These are phyloP conservation scores for Merodon equestris DNA, from an alignment of 2,888 invertebrate species.

Conservation along the genomic window DNA sequence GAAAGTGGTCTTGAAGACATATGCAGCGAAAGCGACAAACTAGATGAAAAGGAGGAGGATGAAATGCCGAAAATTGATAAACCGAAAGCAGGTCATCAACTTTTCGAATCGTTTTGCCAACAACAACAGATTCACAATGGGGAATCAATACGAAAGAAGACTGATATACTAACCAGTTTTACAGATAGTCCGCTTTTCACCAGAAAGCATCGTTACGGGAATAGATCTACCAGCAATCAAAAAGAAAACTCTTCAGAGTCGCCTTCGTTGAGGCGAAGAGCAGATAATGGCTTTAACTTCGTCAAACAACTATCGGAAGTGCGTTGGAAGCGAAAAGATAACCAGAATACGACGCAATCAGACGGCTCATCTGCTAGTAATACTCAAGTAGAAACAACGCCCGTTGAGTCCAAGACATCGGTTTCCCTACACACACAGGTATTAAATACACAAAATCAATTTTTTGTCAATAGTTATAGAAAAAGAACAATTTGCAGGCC, in stretches of 20 bases:
- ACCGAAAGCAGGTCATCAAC: constrained; percentile 54
- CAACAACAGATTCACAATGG: constrained; percentile 53
- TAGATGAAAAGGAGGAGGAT: constrained; percentile 51
- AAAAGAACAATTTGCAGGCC: constrained; percentile 73
- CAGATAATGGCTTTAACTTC: constrained; percentile 77
- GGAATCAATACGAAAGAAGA: constrained; percentile 72
- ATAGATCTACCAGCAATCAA: constrained; percentile 71
- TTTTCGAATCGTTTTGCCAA: constrained; percentile 65
- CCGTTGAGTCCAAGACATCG: constrained; percentile 78
- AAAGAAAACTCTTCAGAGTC: constrained; percentile 76
- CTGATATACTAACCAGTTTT: constrained; percentile 79
- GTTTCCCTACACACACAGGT: constrained; percentile 79
- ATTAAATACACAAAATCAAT: no score
- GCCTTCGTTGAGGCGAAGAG: constrained; percentile 75
- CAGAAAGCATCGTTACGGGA: constrained; percentile 78
- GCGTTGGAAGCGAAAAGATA: constrained; percentile 77
- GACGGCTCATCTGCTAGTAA: constrained; percentile 43
- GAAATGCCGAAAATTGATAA: constrained; percentile 39
- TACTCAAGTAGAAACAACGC: constrained; percentile 75
- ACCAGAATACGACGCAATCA: constrained; percentile 62
- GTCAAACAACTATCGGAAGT: constrained; percentile 78
- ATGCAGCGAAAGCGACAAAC: constrained; percentile 52
- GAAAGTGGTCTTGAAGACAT: constrained; percentile 57
- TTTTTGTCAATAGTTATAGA: background rate
- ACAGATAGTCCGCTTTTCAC: constrained; percentile 79